These are phyloP conservation scores for Seriola quinqueradiata DNA, from an alignment of 2,113 vertebrate genomes.

Conservation along the genomic window DNA sequence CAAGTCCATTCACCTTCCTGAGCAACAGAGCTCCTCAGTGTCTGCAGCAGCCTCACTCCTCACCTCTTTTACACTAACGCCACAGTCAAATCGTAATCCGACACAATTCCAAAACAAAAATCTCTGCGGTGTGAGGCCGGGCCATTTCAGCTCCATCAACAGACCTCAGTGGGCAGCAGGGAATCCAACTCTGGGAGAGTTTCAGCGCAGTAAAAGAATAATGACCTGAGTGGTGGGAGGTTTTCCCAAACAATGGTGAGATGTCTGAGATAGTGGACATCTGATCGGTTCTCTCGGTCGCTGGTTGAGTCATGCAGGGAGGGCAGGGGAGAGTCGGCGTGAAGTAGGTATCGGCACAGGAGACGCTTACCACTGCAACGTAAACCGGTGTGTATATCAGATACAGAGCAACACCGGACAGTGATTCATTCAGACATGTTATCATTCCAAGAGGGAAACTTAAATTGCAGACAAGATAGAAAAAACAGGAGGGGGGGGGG, in stretches of 20 bases:
- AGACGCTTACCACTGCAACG: slow-evolving; percentile 26
- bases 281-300: slow-evolving; percentile 46
- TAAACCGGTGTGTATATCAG: slow-evolving; percentile 9
- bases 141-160: slow-evolving; percentile 52
- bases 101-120: slow-evolving; percentile 58
- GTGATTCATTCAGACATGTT: too few species aligned
- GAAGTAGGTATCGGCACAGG: slow-evolving; percentile 37
- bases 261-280: slow-evolving; percentile 49
- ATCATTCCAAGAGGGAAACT: too few species aligned
- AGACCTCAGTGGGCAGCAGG: slow-evolving; percentile 39
- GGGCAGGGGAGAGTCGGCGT: slow-evolving; percentile 2
- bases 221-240: slow-evolving; percentile 58
- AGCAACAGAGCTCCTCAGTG: slow-evolving; percentile 56
- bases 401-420: not conserved
- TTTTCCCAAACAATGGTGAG: slow-evolving; percentile 53
- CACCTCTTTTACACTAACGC: slow-evolving; percentile 39
- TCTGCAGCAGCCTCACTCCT: slow-evolving; percentile 37
- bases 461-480: too few species aligned
- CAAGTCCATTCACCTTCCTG: not conserved
- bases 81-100: slow-evolving; percentile 49
- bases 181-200: slow-evolving; percentile 61
- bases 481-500: too few species aligned
- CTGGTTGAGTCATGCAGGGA: slow-evolving; percentile 13
- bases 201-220: slow-evolving; percentile 51
- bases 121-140: slow-evolving; percentile 27